Base-by-base conservation (phyloP, 2,113 vertebrate species). In the Budorcas taxicolor region DNA sequence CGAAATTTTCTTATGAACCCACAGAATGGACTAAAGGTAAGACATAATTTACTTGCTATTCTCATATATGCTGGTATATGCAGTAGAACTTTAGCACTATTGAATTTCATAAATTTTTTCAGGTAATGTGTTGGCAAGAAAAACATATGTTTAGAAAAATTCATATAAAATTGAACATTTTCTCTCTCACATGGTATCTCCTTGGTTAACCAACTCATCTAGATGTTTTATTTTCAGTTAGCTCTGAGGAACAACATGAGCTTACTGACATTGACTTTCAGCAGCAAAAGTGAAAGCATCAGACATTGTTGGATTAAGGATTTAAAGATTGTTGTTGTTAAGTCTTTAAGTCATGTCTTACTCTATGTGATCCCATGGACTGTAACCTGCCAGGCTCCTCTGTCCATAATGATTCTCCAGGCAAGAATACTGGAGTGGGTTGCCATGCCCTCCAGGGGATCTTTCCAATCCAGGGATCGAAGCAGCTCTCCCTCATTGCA, bases 1-100 rank as follows among this genome's bases (percentile, higher is more conserved):
- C 98, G 99, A 96, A 99, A 99, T 98, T 99, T 99, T 98, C 99
- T 99, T 74, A 99, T 99, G 99, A 99, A 99, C 97, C 99, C 99
- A 97, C 99, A 99, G 94, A 99, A 99, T 1, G 99, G 99, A 93
- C 98, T 99, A 93, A 99, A 99, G 99, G 99, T 99, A 98, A 88
- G 97, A 43, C 83, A 85, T 58, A 60, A 7, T 17, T 95, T 89
- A 9, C 98, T 96, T 98, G 40, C 17, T 82, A 11, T 90, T 40
- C 10, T 78, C 25, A 40, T 6, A 5, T 91, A 53, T 83, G 36
- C 82, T 94, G 45, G 31, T 94, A 81, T 94, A 25, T 58, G 14
- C 87, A 45, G 36, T 81, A 67, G 53, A 95, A 87, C 33, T 45
- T 95, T 33, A 90, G 40, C 15, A 43, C n/a, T 83, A 21, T 91